Percentiles rank a stretch among this genome's conserved stretches.
phyloP scores from a whole-genome alignment of 2,888 invertebrate species.

The Dastarcus helophoroides region DNA sequence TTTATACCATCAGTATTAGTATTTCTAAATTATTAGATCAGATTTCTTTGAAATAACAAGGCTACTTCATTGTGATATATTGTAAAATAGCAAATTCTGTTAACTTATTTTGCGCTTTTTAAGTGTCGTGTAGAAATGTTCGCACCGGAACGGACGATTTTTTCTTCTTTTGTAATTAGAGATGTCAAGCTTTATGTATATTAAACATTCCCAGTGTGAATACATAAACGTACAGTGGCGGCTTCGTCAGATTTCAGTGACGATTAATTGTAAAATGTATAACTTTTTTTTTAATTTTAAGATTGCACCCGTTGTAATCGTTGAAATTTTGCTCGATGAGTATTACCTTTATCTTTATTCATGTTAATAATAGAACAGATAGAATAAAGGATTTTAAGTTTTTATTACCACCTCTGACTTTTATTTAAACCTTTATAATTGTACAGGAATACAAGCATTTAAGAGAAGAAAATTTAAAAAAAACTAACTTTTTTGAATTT shows the following conservation, averaged over 20 bases:
- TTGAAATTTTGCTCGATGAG: conserved; percentile 25
- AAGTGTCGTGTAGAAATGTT: conserved; percentile 27
- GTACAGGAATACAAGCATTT: too few species aligned
- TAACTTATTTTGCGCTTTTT: conserved; percentile 35
- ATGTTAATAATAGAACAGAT: conserved; percentile 30
- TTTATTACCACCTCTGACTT: too few species aligned
- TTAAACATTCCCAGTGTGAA: conserved; percentile 5
- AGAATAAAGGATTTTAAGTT: conserved; percentile 32
- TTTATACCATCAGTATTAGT: too few species aligned
- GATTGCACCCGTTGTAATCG: neutral
- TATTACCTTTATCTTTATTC: conserved; percentile 28
- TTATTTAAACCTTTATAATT: too few species aligned
- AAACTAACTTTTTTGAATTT: too few species aligned
- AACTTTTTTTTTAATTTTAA: conserved; percentile 6
- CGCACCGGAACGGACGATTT: conserved; percentile 20
- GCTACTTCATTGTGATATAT: conserved; percentile 34
- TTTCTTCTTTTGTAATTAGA: conserved; percentile 24
- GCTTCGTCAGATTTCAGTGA: conserved; percentile 10
- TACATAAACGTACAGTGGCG: conserved; percentile 9
- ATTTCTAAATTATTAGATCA: too few species aligned
- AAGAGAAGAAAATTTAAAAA: too few species aligned
- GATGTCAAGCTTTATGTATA: conserved; percentile 18
- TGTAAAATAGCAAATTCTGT: conserved; percentile 30
- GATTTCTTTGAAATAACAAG: too few species aligned
- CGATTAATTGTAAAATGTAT: conserved; percentile 10